Percentiles rank a stretch among this genome's conserved stretches.
Conservation (phyloP, 2,797 vertebrate genomes). For the Iguana delicatissima region DNA sequence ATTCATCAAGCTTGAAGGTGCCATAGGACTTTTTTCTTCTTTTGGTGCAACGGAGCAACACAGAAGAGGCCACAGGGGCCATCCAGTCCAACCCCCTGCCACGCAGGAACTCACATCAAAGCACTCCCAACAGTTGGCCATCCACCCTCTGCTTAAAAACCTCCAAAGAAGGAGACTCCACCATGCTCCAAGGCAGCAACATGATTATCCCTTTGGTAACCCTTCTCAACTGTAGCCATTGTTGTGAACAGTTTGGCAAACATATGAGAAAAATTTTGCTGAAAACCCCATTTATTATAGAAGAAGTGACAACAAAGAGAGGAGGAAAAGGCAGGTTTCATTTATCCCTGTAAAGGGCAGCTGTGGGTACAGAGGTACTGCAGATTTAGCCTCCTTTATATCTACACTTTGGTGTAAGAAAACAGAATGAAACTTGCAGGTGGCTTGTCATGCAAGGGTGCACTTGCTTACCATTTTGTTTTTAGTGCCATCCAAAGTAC, state of each 20-base stretch:
- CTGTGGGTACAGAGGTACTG: background rate
- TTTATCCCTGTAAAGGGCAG: background rate
- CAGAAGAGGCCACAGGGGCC: too few relatives aligned
- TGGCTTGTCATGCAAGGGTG: background rate
- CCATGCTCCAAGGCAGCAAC: background rate
- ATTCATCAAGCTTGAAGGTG: background rate
- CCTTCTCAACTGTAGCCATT: background rate
- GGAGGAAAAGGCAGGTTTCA: background rate
- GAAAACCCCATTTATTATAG: background rate
- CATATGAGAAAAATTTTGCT: background rate
- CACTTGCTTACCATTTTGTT: background rate
- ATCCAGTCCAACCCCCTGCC: too few relatives aligned
- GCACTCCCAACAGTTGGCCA: too few relatives aligned
- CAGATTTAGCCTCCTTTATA: background rate
- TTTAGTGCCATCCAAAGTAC: background rate
- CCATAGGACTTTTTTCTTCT: background rate
- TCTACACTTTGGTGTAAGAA: background rate
- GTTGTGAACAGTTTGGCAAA: background rate
- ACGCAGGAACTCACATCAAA: too few relatives aligned
- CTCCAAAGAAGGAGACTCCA: too few relatives aligned
- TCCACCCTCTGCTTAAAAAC: too few relatives aligned
- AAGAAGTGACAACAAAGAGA: background rate
- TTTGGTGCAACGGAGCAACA: background rate
- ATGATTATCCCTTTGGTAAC: background rate
- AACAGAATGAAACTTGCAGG: background rate